phyloP scores from a whole-genome alignment of 2,888 invertebrate species.

The Carabus problematicus region DNA sequence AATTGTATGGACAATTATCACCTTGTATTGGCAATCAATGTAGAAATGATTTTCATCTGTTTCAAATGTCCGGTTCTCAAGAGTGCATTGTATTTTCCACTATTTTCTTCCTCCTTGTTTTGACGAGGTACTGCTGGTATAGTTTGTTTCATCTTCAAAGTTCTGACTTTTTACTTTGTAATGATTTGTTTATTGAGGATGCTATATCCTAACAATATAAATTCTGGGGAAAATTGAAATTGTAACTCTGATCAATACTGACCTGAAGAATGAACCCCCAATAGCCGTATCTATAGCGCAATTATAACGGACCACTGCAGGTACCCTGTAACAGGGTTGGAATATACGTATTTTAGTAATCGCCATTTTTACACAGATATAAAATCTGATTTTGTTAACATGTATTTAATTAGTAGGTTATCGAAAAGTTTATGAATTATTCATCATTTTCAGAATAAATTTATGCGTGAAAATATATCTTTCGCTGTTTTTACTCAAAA shows the following conservation, averaged over 20 bases:
- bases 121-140: neutral
- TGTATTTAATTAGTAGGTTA: too few relatives aligned
- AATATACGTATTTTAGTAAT: too few relatives aligned
- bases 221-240: too few relatives aligned
- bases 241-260: too few relatives aligned
- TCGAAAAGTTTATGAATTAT: constrained; percentile 1
- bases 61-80: constrained; percentile 24
- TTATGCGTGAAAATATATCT: constrained; percentile 27
- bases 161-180: neutral
- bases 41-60: constrained; percentile 33
- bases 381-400: too few relatives aligned
- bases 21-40: constrained; percentile 25
- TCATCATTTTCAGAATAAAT: constrained; percentile 27
- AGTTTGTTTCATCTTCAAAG: neutral
- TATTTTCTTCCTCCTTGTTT: neutral
- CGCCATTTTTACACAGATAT: too few relatives aligned
- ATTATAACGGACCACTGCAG: too few relatives aligned
- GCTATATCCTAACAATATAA: too few relatives aligned
- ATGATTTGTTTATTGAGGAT: too few relatives aligned
- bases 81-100: constrained; percentile 21
- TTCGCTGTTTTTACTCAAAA: constrained; percentile 11
- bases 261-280: too few relatives aligned
- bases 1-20: constrained; percentile 35
- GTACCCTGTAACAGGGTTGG: too few relatives aligned
- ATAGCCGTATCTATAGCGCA: too few relatives aligned